A percentile compares a stretch with the other conserved stretches of the same genome.
Conservation (phyloP, 2,113 vertebrate genomes). For the Ceratotherium simum region DNA sequence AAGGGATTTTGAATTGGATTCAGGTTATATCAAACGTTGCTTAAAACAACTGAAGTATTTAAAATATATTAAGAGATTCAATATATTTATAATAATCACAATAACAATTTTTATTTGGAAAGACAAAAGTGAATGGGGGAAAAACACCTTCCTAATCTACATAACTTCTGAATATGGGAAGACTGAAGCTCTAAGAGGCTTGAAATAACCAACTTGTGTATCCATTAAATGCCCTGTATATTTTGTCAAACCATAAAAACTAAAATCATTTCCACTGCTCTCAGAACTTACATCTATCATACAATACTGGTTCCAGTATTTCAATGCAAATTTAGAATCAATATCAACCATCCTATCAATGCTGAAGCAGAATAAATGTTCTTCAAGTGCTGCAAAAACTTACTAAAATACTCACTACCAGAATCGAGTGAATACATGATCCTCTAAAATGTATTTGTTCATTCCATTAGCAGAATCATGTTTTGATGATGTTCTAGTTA, state of each 20-base stretch:
- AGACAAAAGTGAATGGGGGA: slow-evolving; percentile 8
- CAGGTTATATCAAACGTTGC: neutral
- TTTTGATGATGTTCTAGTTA: neutral
- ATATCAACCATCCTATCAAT: neutral
- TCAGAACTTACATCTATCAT: neutral
- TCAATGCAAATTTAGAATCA: slow-evolving; percentile 51
- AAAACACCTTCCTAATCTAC: neutral
- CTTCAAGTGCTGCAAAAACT: slow-evolving; percentile 20
- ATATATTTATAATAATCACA: neutral
- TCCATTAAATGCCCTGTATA: neutral
- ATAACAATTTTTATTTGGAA: slow-evolving; percentile 8
- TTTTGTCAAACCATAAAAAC: slow-evolving; percentile 37
- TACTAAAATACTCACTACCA: neutral
- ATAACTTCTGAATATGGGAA: neutral
- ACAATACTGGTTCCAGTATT: neutral
- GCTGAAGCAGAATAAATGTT: slow-evolving; percentile 23
- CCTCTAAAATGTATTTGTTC: neutral
- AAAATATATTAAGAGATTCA: neutral
- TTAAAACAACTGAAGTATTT: neutral
- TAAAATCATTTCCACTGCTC: slow-evolving; percentile 14
- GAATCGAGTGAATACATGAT: neutral
- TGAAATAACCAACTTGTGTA: neutral
- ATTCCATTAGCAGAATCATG: slow-evolving; percentile 22
- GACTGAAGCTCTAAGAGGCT: neutral
- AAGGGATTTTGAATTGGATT: slow-evolving; percentile 41